These are phyloP conservation scores for Hyla sarda DNA, from an alignment of 2,113 vertebrate genomes.

Conservation along the genomic window DNA sequence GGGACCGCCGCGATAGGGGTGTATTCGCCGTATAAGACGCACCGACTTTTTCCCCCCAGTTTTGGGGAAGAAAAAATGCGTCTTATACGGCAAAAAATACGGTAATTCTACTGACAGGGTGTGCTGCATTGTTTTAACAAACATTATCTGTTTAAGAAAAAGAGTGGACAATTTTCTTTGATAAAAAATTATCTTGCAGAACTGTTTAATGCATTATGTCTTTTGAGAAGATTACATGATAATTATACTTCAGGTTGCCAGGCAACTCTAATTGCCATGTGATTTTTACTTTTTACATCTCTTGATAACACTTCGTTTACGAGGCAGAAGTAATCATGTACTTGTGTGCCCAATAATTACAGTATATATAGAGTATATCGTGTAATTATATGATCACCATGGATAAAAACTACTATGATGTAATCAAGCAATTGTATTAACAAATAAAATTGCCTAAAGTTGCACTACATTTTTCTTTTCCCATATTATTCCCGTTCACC, in stretches of 20 bases:
- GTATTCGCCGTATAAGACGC: too few species aligned
- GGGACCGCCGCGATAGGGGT: too few species aligned
- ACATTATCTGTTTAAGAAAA: not conserved
- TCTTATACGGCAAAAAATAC: too few species aligned
- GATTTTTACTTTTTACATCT: slow-evolving; percentile 59
- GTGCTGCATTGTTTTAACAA: too few species aligned
- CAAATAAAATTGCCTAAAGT: slow-evolving; percentile 12
- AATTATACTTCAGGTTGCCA: slow-evolving; percentile 60
- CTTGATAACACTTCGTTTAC: slow-evolving; percentile 54
- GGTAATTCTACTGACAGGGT: too few species aligned
- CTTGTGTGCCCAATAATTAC: slow-evolving; percentile 58
- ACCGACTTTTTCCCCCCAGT: too few species aligned
- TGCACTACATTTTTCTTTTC: too few species aligned
- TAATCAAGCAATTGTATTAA: slow-evolving; percentile 27
- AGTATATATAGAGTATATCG: slow-evolving; percentile 46
- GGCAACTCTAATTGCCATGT: slow-evolving; percentile 60
- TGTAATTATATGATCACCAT: slow-evolving; percentile 58
- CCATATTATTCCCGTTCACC: too few species aligned
- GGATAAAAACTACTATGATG: slow-evolving; percentile 53
- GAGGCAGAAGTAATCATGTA: slow-evolving; percentile 58
- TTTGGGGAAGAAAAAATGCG: too few species aligned
- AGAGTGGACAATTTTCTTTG: slow-evolving; percentile 22
- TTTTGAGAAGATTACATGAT: slow-evolving; percentile 55
- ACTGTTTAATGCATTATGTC: slow-evolving; percentile 52
- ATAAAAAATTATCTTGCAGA: slow-evolving; percentile 30